Evolutionary conservation across 2,113 vertebrate genomes (phyloP).

Genomic region (Thalassarche chlororhynchos): DNA sequence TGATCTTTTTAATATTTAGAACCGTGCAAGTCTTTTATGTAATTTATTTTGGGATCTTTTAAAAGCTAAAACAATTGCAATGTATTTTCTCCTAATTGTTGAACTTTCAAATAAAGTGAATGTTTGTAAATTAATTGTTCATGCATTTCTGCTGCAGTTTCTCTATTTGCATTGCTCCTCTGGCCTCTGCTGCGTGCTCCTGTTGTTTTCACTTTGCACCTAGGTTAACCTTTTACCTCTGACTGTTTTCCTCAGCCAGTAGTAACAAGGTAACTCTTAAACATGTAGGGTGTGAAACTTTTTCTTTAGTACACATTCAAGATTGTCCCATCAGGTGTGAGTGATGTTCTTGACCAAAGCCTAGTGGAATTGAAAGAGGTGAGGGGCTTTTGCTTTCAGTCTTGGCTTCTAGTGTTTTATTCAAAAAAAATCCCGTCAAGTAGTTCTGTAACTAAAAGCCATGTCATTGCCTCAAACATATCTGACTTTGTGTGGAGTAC

Average conservation of each 20-base stretch:
- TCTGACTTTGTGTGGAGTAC: background rate
- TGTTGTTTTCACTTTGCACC: background rate
- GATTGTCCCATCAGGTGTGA: background rate
- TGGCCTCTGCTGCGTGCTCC: background rate
- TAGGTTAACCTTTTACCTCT: background rate
- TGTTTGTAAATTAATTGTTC: background rate
- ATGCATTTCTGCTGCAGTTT: background rate
- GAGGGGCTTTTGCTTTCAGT: background rate
- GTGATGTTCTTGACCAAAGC: background rate
- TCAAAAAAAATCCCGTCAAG: background rate
- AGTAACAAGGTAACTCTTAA: background rate
- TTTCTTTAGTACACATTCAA: background rate
- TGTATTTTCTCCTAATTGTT: background rate
- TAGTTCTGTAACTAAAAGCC: background rate
- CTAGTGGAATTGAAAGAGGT: background rate
- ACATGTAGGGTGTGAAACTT: background rate
- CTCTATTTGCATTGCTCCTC: background rate
- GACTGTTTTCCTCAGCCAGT: background rate
- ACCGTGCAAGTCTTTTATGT: background rate
- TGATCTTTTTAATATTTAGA: background rate
- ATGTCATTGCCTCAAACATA: background rate
- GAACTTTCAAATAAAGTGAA: conserved; percentile 22
- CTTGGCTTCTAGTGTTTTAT: background rate
- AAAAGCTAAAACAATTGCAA: background rate
- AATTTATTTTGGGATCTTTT: background rate